A percentile compares a stretch with the other conserved stretches of the same genome.
phyloP scores from a whole-genome alignment of 2,888 invertebrate genomes.

The Acleris literana region DNA sequence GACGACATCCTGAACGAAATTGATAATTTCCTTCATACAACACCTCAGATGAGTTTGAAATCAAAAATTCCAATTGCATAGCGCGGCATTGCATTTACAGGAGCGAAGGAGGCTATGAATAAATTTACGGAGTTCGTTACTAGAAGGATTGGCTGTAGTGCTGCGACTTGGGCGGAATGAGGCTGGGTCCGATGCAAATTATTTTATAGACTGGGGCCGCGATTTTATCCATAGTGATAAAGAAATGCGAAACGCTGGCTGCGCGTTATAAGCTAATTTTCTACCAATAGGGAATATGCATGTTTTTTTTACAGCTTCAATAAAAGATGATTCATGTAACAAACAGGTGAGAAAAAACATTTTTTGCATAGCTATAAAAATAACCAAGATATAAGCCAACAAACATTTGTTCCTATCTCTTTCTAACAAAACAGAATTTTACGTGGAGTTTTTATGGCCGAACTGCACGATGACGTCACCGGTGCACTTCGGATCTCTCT shows the following conservation, averaged over 20 bases:
- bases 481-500: too few relatives aligned
- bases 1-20: not conserved
- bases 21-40: conserved; percentile 27
- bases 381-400: too few relatives aligned
- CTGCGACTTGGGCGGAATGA: conserved; percentile 50
- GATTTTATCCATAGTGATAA: conserved; percentile 18
- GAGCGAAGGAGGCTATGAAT: conserved; percentile 72
- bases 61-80: conserved; percentile 68
- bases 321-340: too few relatives aligned
- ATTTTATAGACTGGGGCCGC: conserved; percentile 48
- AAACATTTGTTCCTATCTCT: too few relatives aligned
- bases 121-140: conserved; percentile 73
- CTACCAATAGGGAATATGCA: too few relatives aligned
- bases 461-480: too few relatives aligned
- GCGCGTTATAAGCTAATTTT: not conserved
- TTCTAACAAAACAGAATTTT: too few relatives aligned
- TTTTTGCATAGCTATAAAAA: too few relatives aligned
- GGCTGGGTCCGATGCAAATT: conserved; percentile 58
- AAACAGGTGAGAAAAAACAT: too few relatives aligned
- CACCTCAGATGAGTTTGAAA: conserved; percentile 56
- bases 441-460: too few relatives aligned
- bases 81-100: conserved; percentile 63
- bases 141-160: conserved; percentile 56
- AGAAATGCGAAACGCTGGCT: not conserved
- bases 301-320: too few relatives aligned